Percentiles rank a stretch among this genome's conserved stretches.
Conservation (phyloP, 2,113 vertebrate species). For the Gnathonemus echidnorhynchus region DNA sequence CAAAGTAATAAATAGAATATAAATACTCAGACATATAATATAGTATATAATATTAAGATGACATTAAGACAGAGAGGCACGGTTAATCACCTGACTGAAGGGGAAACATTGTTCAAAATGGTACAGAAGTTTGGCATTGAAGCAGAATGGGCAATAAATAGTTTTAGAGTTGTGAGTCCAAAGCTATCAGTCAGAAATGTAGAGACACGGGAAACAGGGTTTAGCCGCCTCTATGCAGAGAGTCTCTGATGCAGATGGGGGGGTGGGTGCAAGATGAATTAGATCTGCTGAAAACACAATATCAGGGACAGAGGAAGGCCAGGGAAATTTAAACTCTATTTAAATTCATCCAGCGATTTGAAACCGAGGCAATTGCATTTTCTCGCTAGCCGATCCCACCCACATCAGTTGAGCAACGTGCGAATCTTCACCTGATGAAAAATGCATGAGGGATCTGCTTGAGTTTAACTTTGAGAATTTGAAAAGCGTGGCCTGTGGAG, state of each 20-base stretch:
- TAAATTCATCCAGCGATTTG: background rate
- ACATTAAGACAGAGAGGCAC: background rate
- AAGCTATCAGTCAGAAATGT: background rate
- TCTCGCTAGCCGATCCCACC: background rate
- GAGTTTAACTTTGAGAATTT: background rate
- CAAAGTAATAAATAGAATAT: background rate
- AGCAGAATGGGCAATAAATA: background rate
- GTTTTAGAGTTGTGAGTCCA: background rate
- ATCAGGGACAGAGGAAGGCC: background rate
- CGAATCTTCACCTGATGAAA: constrained; percentile 9
- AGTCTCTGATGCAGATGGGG: background rate
- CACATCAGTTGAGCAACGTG: background rate
- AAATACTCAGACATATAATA: background rate
- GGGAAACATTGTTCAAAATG: background rate
- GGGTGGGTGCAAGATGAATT: background rate
- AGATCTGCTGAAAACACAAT: background rate
- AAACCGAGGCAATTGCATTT: background rate
- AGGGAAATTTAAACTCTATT: background rate
- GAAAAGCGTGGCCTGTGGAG: background rate
- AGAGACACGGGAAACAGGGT: background rate
- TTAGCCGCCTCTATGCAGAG: background rate
- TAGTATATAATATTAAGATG: too few relatives aligned
- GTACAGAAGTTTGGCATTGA: background rate
- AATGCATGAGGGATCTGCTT: constrained; percentile 2
- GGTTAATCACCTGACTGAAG: background rate